A percentile compares a stretch with the other conserved stretches of the same genome.
These are phyloP conservation scores for Diaperis boleti DNA, from an alignment of 2,888 invertebrate species.

Conservation along the genomic window DNA sequence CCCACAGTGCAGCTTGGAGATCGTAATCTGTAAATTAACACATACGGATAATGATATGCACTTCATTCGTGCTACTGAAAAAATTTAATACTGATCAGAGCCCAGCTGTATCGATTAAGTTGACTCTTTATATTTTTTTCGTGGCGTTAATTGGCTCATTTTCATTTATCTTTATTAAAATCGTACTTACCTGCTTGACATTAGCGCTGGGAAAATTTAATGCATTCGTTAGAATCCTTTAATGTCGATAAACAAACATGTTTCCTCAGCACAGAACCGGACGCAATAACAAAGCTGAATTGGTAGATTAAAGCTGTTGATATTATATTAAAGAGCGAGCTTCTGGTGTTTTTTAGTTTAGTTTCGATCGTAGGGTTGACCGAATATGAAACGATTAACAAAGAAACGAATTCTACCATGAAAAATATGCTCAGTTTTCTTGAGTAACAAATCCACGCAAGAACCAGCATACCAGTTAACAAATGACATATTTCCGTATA, in stretches of 20 bases:
- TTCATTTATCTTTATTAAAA: background rate
- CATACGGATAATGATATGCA: background rate
- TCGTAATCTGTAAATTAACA: background rate
- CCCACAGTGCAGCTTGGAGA: background rate
- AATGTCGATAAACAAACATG: background rate
- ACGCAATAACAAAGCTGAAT: background rate
- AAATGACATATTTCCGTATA: too few species aligned
- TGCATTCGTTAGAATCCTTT: background rate
- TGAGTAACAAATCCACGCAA: too few species aligned
- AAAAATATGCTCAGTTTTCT: too few species aligned
- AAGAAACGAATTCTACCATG: too few species aligned
- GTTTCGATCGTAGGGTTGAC: background rate
- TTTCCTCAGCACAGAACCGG: background rate
- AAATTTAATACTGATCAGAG: background rate
- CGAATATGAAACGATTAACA: too few species aligned
- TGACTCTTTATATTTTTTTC: background rate
- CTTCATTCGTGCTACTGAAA: background rate
- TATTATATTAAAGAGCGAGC: conserved; percentile 2
- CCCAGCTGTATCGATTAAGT: background rate
- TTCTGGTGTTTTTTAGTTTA: conserved; percentile 1
- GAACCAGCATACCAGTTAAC: too few species aligned
- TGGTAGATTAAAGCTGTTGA: background rate
- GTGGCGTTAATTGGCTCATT: background rate
- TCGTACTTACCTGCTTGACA: background rate
- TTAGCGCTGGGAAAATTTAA: background rate